These are phyloP conservation scores for Rhodeus uyekii DNA, from an alignment of 2,797 vertebrate genomes.

Conservation along the genomic window DNA sequence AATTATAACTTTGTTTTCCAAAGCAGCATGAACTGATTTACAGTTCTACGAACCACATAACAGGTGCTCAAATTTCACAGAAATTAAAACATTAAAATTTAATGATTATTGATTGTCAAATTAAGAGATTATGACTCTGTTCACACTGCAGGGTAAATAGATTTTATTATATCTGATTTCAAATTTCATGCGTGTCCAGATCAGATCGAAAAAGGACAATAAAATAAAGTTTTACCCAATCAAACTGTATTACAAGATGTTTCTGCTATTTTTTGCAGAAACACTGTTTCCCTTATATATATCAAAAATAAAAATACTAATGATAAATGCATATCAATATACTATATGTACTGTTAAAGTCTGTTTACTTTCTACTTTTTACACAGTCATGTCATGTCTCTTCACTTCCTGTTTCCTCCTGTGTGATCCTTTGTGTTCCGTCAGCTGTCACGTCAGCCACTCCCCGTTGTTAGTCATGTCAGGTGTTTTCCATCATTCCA, in stretches of 20 bases:
- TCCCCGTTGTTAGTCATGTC: no score
- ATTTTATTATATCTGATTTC: not conserved
- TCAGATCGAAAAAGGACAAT: no score
- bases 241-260: not conserved
- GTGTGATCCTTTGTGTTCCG: no score
- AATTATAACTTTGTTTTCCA: not conserved
- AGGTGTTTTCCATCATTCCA: no score
- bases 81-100: not conserved
- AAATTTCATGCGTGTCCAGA: not conserved
- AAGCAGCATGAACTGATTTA: not conserved
- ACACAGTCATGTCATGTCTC: no score
- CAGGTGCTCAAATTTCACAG: not conserved
- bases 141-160: not conserved
- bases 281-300: not conserved
- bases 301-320: not conserved
- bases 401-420: no score
- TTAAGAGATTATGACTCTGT: not conserved
- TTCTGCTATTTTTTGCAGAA: constrained; percentile 4
- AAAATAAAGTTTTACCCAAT: not conserved
- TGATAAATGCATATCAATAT: not conserved
- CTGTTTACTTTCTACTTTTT: no score
- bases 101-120: no score
- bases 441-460: no score
- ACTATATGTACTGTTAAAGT: no score
- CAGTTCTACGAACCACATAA: no score